These are phyloP conservation scores for Tenualosa ilisha DNA, from an alignment of 2,797 vertebrate species.

Conservation along the genomic window DNA sequence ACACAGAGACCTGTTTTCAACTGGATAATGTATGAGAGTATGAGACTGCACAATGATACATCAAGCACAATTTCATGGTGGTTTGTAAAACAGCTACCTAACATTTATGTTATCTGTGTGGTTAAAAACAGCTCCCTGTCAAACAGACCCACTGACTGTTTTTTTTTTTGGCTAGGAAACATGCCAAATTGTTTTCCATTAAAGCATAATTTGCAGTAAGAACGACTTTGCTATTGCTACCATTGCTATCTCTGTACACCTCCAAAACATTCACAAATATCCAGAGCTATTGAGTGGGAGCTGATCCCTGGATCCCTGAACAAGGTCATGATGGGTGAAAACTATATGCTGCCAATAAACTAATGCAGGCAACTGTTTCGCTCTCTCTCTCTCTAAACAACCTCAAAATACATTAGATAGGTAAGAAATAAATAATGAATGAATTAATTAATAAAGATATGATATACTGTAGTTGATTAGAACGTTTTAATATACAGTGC, in stretches of 20 bases:
- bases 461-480: no score
- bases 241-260: background rate
- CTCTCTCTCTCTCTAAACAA: no score
- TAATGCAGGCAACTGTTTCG: no score
- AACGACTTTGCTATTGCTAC: no score
- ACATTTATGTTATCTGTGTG: background rate
- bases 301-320: background rate
- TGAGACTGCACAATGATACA: background rate
- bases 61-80: background rate
- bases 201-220: background rate
- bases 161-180: background rate
- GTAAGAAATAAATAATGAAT: no score
- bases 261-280: background rate
- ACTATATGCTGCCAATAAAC: background rate
- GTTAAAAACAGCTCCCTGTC: background rate
- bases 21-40: background rate
- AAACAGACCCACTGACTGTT: background rate
- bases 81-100: background rate
- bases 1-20: no score
- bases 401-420: no score
- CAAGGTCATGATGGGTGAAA: no score
- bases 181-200: background rate
- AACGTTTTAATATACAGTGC: no score
- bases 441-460: no score
- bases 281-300: background rate